phyloP scores from a whole-genome alignment of 2,113 vertebrate species.

The Brachypteracias leptosomus region DNA sequence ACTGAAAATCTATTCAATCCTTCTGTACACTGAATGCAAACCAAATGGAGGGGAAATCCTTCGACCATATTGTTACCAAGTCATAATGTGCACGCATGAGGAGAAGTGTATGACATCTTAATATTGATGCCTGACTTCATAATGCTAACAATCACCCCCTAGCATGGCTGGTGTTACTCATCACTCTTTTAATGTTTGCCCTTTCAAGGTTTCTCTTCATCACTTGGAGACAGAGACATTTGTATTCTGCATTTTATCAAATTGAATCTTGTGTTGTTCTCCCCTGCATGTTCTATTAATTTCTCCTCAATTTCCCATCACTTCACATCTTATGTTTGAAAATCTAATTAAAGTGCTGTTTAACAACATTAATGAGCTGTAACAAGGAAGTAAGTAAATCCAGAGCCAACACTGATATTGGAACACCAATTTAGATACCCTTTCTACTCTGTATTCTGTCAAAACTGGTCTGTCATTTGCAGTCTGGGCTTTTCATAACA shows the following conservation, averaged over 20 bases:
- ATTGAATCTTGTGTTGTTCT: neutral
- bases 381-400: constrained; percentile 54
- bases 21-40: neutral
- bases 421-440: constrained; percentile 19
- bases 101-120: neutral
- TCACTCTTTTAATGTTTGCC: neutral
- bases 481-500: neutral
- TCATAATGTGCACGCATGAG: neutral
- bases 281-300: neutral
- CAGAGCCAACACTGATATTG: neutral
- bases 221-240: neutral
- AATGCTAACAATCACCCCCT: neutral
- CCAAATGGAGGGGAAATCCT: neutral
- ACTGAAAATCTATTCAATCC: neutral
- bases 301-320: constrained; percentile 24
- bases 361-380: constrained; percentile 34
- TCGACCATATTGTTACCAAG: fast-evolving
- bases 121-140: neutral
- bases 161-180: neutral
- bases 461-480: constrained; percentile 1
- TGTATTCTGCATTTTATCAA: neutral
- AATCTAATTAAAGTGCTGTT: constrained; percentile 39
- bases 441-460: constrained; percentile 23
- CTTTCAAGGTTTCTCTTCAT: neutral
- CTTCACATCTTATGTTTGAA: constrained; percentile 31